Base-by-base conservation (phyloP, 2,113 vertebrate genomes). In the Eulacestoma nigropectus region DNA sequence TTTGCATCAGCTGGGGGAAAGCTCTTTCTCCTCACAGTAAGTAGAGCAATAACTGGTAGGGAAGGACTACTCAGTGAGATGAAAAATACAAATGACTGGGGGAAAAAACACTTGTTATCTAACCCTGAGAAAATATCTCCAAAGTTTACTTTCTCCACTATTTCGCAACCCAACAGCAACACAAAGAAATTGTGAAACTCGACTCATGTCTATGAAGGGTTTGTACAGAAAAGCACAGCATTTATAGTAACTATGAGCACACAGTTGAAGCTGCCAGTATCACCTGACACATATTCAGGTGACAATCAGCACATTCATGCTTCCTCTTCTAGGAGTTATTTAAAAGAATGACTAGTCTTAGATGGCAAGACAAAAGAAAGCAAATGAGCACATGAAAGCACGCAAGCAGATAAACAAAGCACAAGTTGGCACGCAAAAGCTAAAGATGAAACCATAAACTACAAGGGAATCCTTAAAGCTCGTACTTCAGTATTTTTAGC, bases 21-120 rank as follows among this genome's bases (percentile, higher is more conserved):
- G 47, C 2, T 68, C 39, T 49, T 42, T 62, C 64, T 42, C 64
- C 15, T 25, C 4, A 2, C 47, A 70, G 25, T 14, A 56, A 59
- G 55, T 0, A 50, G 7, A 57, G 29, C 26, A 39, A 1, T 6
- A 23, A 30, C 42, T 13, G 47, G 14, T 21, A 42, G 30, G 47
- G 21, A 72, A 55, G 21, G 12, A 11, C n/a, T 30, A 11, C 30
- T 9, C 21, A 9, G 27, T 4, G 2, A 78, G 17, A 37, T 1
- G 4, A 35, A 53, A 69, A 55, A 8, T 4, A 46, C 13, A 27
- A 59, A 35, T 16, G 10, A 29, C 0, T 21, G 4, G 1, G 7
- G 32, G 21, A 6, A 30, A 20, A 73, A 76, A 46, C 5, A 56
- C 32, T 44, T 13, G 37, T 53, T 80, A 74, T 23, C 55, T 41